Conservation (phyloP, 2,113 vertebrate genomes). For the Centrocercus urophasianus region DNA sequence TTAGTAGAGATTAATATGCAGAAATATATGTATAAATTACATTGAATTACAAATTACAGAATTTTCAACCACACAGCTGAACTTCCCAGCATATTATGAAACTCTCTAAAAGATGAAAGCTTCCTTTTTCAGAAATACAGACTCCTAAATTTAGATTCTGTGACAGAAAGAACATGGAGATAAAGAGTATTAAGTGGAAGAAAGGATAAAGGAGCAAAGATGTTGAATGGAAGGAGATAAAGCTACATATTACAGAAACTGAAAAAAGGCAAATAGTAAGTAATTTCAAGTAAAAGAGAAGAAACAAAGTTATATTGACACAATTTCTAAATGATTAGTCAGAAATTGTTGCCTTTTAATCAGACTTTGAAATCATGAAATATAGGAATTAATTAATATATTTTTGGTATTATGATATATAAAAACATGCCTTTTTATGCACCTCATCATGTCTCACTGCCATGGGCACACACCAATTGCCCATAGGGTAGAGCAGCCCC, state of each 20-base stretch:
- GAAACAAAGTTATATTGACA: background rate
- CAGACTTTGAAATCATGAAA: background rate
- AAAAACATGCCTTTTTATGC: background rate
- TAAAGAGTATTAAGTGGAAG: background rate
- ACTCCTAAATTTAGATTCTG: background rate
- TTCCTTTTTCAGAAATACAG: background rate
- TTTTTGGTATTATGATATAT: too few species aligned
- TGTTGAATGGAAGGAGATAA: background rate
- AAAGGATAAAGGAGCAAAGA: background rate
- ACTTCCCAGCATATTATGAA: background rate
- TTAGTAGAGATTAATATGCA: background rate
- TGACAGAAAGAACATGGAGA: background rate
- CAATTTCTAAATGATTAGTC: background rate
- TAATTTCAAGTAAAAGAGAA: background rate
- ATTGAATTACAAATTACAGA: background rate
- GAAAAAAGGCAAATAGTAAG: background rate
- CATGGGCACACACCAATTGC: background rate
- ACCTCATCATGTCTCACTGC: too few species aligned
- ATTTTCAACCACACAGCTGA: background rate
- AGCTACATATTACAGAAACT: background rate
- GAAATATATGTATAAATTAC: background rate
- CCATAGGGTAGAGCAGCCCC: background rate
- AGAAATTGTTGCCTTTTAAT: background rate
- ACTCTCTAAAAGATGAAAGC: background rate
- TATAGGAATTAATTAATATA: background rate